These are phyloP conservation scores for Hemitrygon akajei DNA, from an alignment of 2,797 vertebrate species.

Conservation along the genomic window DNA sequence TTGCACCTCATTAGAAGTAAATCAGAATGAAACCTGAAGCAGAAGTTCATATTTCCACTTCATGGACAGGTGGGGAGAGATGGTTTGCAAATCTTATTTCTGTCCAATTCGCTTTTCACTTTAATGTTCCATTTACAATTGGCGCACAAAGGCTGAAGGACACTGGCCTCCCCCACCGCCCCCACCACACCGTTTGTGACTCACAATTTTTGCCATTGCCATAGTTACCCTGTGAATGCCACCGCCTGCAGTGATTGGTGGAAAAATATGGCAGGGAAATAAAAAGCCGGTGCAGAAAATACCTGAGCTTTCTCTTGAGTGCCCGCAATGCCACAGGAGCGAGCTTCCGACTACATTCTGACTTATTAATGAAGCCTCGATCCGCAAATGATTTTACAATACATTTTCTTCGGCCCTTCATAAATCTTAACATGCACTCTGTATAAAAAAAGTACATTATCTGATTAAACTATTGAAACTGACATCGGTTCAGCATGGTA, in stretches of 20 bases:
- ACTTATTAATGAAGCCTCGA: neutral
- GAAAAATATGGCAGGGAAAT: neutral
- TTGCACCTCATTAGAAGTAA: neutral
- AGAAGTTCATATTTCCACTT: neutral
- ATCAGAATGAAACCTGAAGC: neutral
- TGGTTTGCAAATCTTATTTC: neutral
- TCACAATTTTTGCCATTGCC: neutral
- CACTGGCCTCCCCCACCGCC: neutral
- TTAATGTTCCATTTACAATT: neutral
- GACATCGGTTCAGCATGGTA: neutral
- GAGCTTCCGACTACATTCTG: neutral
- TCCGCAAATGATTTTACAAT: neutral
- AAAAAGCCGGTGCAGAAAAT: neutral
- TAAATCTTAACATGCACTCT: conserved; percentile 10
- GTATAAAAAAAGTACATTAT: neutral
- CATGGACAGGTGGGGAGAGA: neutral
- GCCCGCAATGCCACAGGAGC: neutral
- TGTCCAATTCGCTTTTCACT: neutral
- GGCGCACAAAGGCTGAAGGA: neutral
- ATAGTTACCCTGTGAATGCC: conserved; percentile 1
- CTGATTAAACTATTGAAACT: neutral
- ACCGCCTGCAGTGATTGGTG: neutral
- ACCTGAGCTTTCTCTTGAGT: neutral
- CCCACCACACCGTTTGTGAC: neutral
- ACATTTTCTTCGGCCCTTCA: neutral